Base-by-base conservation (phyloP, 37 sponge, comb jelly and placozoan species). In the Lycopodina hypogea region DNA sequence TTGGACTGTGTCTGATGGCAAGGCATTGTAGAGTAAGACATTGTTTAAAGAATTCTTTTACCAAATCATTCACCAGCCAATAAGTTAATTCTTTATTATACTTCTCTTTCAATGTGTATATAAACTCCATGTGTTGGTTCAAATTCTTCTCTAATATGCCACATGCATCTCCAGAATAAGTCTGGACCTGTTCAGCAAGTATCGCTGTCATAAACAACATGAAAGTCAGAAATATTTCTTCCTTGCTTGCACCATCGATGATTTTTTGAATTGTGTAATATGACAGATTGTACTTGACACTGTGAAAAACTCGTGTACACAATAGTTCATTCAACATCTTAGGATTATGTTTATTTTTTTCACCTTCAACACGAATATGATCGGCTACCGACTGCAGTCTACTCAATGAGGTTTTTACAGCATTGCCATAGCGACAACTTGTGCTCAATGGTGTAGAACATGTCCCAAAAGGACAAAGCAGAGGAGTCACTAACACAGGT, bases 381-480 rank as follows among this genome's bases (percentile, higher is more conserved):
- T 59, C 60, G 55, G 21, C 24, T 19, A 78, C 68, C 33, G 26
- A 29, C 0, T 38, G 8, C 11, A 82, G 19, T 24, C 60, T 38
- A 19, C 29, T 6, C n/a, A 82, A 40, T 9, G 66, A 42, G 15
- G 2, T 28, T 29, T 53, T 82, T 0, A 51, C 37, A 19, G 51
- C 66, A 73, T 83, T 83, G 37, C 76, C 76, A 83, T 86, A 78
- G n/a, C 86, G 78, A 41, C 26, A 72, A 19, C 74, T 58, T 11
- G 55, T 15, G 38, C 28, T 29, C 1, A 86, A 50, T n/a, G 50
- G 52, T 1, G 51, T 50, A 39, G 22, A 3, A 74, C 86, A 86
- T n/a, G 37, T 55, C 15, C 34, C 30, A 29, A 37, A 53, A 42
- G 79, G 80, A 53, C 84, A 84, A 8, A 50, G 71, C 14, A 84